These are phyloP conservation scores for Cyphomyrus discorhynchus DNA, from an alignment of 2,113 vertebrate genomes.

Conservation along the genomic window DNA sequence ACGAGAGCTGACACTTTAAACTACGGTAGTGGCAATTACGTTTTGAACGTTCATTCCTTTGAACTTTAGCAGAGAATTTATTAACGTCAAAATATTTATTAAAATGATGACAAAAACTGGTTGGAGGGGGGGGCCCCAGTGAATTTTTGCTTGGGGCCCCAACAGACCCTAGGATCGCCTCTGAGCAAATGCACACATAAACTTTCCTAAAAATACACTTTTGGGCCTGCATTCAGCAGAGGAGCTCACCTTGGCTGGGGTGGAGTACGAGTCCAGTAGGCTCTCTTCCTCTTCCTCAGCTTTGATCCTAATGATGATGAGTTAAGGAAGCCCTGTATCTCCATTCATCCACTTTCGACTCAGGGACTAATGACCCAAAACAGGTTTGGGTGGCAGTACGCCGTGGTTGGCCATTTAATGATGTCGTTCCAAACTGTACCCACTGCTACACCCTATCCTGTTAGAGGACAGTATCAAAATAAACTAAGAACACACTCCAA, in stretches of 20 bases:
- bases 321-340: slow-evolving; percentile 35
- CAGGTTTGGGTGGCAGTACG: background rate
- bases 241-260: slow-evolving; percentile 72
- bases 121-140: too few species aligned
- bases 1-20: too few species aligned
- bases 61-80: too few species aligned
- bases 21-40: too few species aligned
- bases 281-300: slow-evolving; percentile 76
- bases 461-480: background rate
- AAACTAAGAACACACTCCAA: background rate
- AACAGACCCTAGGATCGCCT: too few species aligned
- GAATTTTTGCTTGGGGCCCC: too few species aligned
- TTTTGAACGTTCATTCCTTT: too few species aligned
- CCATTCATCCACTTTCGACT: background rate
- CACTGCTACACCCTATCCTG: background rate
- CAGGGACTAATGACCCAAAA: background rate
- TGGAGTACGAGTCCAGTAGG: slow-evolving; percentile 75
- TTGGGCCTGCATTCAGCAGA: background rate
- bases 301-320: slow-evolving; percentile 57
- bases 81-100: too few species aligned
- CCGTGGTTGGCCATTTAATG: background rate
- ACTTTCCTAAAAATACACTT: background rate
- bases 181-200: background rate
- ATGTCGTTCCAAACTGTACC: background rate
- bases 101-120: too few species aligned